Percentiles rank a stretch among this genome's conserved stretches.
Evolutionary conservation across 2,113 vertebrate species (phyloP).

Genomic region (Odobenus rosmarus): DNA sequence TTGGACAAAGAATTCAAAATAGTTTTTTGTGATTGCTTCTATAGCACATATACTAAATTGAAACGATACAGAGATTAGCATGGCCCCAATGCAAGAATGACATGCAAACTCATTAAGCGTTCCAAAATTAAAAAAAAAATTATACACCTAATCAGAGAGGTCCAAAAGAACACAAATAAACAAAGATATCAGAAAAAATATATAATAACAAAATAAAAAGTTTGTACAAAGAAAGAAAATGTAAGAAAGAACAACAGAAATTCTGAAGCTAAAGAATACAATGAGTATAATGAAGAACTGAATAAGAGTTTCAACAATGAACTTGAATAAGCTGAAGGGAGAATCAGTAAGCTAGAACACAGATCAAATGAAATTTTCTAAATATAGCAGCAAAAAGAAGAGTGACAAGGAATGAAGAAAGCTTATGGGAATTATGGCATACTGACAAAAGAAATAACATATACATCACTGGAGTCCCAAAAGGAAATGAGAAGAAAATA

Average conservation of each 20-base stretch:
- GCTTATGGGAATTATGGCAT: not conserved
- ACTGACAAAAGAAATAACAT: not conserved
- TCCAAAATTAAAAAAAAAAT: not conserved
- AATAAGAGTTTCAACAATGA: not conserved
- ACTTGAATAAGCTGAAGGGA: not conserved
- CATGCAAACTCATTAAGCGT: not conserved
- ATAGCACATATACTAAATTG: not conserved
- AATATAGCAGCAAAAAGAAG: not conserved
- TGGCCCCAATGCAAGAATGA: not conserved
- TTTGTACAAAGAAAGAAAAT: not conserved
- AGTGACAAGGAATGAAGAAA: not conserved
- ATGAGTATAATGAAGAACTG: not conserved
- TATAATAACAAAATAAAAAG: not conserved
- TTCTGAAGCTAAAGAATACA: not conserved
- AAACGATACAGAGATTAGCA: not conserved
- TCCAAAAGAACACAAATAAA: not conserved
- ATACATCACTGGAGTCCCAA: not conserved
- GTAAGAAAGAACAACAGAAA: not conserved
- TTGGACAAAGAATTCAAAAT: not conserved
- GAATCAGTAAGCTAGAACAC: not conserved
- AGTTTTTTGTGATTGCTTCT: not conserved
- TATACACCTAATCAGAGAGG: not conserved
- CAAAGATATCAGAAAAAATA: not conserved
- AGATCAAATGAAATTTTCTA: not conserved
- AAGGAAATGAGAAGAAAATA: not conserved